Evolutionary conservation across 35 echinoderm and acorn worm species (phyloP), one percentile per base, ranked within the genome.

Genomic region (Anneissia japonica): DNA sequence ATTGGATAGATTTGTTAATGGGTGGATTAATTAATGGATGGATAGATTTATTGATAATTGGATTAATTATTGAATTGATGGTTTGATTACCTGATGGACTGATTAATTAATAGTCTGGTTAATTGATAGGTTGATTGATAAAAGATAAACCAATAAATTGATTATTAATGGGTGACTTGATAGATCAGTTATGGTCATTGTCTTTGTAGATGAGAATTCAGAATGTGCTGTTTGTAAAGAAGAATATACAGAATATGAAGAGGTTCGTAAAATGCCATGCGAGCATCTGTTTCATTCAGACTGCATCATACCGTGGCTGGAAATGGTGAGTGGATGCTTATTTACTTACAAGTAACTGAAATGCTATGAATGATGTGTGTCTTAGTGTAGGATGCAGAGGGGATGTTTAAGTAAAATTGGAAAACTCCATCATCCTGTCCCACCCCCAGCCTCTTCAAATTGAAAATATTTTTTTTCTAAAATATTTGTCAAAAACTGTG

Each of bases 221-320:
- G 94, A 93, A 79, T 97, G 94, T 83, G 87, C 94, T 14, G 94
- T 97, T 16, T 97, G 94, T 90, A 97, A 93, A 86, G 94, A 97
- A 80, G 94, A 93, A 23, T 97, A 87, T 46, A 76, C 38, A 32
- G 17, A 31, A 38, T 91, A 86, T 74, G 90, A 97, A 31, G 30
- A 72, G 28, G 91, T 83, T 30, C 90, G 92, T 40, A 36, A 46
- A 76, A 81, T 97, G 79, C 94, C 94, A 23, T 97, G 94, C 76
- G 64, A 76, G 11, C 90, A 93, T 39, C 46, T 97, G 35, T 97
- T 97, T 85, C 94, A 97, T 81, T 81, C 90, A 7, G 80, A 97
- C 26, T 97, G 94, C 38, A 83, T 97, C 17, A 41, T 81, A 74
- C 88, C 91, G 13, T 97, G 94, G 94, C 74, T 97, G 56, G 87